Percentiles rank a stretch among this genome's conserved stretches.
phyloP scores from a whole-genome alignment of 35 echinoderm and acorn worm genomes.

The Amphiura filiformis region DNA sequence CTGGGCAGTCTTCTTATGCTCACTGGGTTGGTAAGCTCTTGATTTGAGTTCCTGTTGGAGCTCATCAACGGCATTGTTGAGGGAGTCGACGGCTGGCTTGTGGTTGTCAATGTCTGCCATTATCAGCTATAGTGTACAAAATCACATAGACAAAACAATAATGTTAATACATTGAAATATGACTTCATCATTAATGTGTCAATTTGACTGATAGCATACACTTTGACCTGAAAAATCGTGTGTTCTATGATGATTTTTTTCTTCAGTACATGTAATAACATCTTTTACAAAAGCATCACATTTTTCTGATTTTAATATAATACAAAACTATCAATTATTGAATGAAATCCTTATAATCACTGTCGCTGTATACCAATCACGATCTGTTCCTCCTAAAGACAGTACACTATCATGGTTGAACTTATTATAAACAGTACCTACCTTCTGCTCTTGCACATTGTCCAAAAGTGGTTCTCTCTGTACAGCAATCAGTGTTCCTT shows the following conservation, averaged over 20 bases:
- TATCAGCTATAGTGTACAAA: slow-evolving; percentile 37
- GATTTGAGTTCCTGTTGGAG: slow-evolving; percentile 23
- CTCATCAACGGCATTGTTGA: slow-evolving; percentile 54
- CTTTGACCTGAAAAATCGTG: too few species aligned
- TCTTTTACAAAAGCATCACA: background rate
- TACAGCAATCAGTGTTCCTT: slow-evolving; percentile 76
- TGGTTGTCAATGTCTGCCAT: slow-evolving; percentile 91
- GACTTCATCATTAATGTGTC: too few species aligned
- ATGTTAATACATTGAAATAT: background rate
- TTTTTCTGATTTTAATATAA: background rate
- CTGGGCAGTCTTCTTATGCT: slow-evolving; percentile 71
- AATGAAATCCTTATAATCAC: background rate
- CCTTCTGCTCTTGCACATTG: slow-evolving; percentile 94
- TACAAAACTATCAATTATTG: background rate
- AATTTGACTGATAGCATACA: too few species aligned
- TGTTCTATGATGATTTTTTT: too few species aligned
- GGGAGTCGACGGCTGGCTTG: slow-evolving; percentile 58
- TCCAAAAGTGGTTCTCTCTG: slow-evolving; percentile 72
- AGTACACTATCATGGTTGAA: too few species aligned
- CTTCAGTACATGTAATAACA: too few species aligned
- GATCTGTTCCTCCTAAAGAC: too few species aligned
- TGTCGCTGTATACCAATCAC: too few species aligned
- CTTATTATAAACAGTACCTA: too few species aligned
- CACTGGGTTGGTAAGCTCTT: slow-evolving; percentile 57
- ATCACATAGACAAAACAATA: background rate